phyloP scores from a whole-genome alignment of 2,797 vertebrate genomes.

The Bovichtus variegatus region DNA sequence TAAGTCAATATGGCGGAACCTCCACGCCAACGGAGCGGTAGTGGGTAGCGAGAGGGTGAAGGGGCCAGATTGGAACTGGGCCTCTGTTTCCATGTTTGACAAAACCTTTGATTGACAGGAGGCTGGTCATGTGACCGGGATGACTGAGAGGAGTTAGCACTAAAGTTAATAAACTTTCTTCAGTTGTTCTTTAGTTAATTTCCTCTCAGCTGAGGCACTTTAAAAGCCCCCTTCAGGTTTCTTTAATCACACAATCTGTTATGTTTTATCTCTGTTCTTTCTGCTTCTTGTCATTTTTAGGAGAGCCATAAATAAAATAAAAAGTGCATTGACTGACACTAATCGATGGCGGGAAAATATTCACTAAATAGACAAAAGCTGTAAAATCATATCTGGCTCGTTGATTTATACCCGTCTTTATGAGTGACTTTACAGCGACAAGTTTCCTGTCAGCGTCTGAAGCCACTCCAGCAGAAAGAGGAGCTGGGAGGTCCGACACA shows the following conservation, averaged over 20 bases:
- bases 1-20: no score
- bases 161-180: conserved; percentile 1
- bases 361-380: conserved; percentile 54
- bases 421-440: conserved; percentile 18
- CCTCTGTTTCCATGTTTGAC: not conserved
- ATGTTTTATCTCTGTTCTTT: conserved; percentile 41
- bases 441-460: conserved; percentile 9
- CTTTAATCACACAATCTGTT: conserved; percentile 55
- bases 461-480: conserved; percentile 1
- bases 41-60: no score
- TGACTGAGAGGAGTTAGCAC: not conserved
- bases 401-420: conserved; percentile 58
- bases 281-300: conserved; percentile 57
- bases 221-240: conserved; percentile 49
- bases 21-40: no score
- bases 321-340: conserved; percentile 6
- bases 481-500: conserved; percentile 14
- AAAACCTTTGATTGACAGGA: not conserved
- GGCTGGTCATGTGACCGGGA: not conserved
- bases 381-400: conserved; percentile 31
- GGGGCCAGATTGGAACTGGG: no score
- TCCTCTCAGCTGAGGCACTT: not conserved
- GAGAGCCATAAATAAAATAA: conserved; percentile 43
- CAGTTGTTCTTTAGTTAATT: conserved; percentile 17
- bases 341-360: conserved; percentile 45